Evolutionary conservation across 2,888 invertebrate genomes (phyloP).

Genomic region (Meloe dianella): DNA sequence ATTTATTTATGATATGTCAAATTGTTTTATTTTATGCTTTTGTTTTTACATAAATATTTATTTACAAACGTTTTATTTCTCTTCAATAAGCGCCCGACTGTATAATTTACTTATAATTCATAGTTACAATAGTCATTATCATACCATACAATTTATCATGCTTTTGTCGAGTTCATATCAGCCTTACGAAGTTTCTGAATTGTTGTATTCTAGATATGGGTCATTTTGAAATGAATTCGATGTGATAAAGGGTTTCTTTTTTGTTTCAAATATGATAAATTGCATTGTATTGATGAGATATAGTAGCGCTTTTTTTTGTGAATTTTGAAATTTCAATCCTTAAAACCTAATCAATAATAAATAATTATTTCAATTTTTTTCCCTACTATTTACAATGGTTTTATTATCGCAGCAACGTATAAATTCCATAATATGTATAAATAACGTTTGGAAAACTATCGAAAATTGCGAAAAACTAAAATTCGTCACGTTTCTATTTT

Average conservation of each 20-base stretch:
- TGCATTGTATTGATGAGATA: not conserved
- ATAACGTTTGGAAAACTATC: not conserved
- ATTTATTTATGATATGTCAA: slow-evolving; percentile 55
- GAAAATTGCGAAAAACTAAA: not conserved
- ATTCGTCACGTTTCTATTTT: not conserved
- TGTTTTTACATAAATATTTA: slow-evolving; percentile 41
- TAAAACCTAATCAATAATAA: not conserved
- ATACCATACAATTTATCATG: not conserved
- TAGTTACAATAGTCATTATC: not conserved
- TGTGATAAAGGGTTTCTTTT: not conserved
- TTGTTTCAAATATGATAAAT: not conserved
- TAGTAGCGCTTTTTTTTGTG: not conserved
- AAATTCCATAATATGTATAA: not conserved
- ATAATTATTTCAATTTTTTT: not conserved
- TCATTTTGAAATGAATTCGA: not conserved
- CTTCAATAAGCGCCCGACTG: not conserved
- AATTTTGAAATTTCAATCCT: not conserved
- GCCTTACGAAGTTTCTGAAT: not conserved
- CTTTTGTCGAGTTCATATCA: not conserved
- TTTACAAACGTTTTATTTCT: slow-evolving; percentile 20
- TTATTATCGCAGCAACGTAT: slow-evolving; percentile 1
- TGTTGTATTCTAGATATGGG: not conserved
- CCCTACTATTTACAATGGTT: slow-evolving; percentile 1
- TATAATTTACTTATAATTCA: not conserved
- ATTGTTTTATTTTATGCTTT: slow-evolving; percentile 45